phyloP scores from a whole-genome alignment of 2,113 vertebrate genomes.

The Grus americana region DNA sequence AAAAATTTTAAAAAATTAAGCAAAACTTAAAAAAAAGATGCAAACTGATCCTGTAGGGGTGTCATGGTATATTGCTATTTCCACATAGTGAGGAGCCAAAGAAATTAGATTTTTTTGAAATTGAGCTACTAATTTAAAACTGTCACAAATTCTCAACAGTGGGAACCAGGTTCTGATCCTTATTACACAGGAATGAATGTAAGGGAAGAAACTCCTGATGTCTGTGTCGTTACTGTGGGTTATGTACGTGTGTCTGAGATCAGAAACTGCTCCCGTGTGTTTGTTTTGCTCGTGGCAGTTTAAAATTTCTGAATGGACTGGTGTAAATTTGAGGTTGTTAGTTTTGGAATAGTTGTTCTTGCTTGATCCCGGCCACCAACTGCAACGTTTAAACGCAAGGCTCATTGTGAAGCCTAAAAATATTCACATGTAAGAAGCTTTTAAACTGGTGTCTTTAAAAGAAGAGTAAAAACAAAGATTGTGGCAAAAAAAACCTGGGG shows the following conservation, averaged over 20 bases:
- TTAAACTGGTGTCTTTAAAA: constrained; percentile 81
- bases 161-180: constrained; percentile 43
- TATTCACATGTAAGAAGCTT: constrained; percentile 75
- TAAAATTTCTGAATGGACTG: constrained; percentile 58
- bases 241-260: neutral
- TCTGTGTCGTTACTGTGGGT: neutral
- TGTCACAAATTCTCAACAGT: neutral
- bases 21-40: constrained; percentile 69
- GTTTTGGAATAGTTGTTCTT: constrained; percentile 57
- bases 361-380: constrained; percentile 74
- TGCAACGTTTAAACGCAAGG: constrained; percentile 68
- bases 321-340: constrained; percentile 55
- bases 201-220: neutral
- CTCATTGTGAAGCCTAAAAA: constrained; percentile 80
- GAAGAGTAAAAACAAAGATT: constrained; percentile 69
- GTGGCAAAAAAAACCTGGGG: constrained; percentile 76
- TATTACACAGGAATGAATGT: neutral
- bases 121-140: constrained; percentile 54
- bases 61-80: constrained; percentile 79
- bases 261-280: constrained; percentile 22
- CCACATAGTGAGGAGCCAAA: constrained; percentile 83
- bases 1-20: constrained; percentile 49
- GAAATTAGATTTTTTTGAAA: constrained; percentile 76
- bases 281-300: constrained; percentile 59
- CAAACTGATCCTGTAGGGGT: constrained; percentile 78